Evolutionary conservation across 2,888 invertebrate species (phyloP).

Genomic region (Leptinotarsa peninsularis): DNA sequence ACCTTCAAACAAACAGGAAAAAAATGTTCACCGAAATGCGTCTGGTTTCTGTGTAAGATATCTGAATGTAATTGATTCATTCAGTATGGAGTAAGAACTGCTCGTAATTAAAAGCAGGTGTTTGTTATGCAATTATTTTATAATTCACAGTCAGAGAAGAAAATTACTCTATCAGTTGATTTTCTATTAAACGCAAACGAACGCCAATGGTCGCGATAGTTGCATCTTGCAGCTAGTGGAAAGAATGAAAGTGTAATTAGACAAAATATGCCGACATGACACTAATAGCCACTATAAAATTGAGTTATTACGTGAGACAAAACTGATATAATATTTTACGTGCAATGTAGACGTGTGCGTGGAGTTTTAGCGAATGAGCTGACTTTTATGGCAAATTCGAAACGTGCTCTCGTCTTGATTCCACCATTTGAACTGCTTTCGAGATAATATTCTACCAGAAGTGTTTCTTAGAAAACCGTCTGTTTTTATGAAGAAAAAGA

Average conservation of each 20-base stretch:
- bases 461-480: not conserved
- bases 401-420: constrained; percentile 14
- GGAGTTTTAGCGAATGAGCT: not conserved
- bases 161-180: not conserved
- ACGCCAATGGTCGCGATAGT: constrained; percentile 2
- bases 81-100: too few species aligned
- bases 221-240: not conserved
- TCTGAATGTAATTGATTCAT: too few species aligned
- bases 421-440: not conserved
- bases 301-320: constrained; percentile 31
- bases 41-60: too few species aligned
- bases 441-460: not conserved
- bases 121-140: too few species aligned
- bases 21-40: too few species aligned
- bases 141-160: too few species aligned
- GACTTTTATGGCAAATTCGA: constrained; percentile 17
- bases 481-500: not conserved
- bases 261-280: constrained; percentile 26
- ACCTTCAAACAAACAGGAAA: too few species aligned
- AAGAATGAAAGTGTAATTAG: constrained; percentile 20
- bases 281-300: constrained; percentile 30
- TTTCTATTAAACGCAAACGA: not conserved
- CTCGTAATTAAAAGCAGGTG: too few species aligned
- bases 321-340: constrained; percentile 13
- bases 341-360: constrained; percentile 3